A percentile compares a stretch with the other conserved stretches of the same genome.
Evolutionary conservation across 2,888 invertebrate genomes (phyloP).

Genomic region (Boloria euphrosyne): DNA sequence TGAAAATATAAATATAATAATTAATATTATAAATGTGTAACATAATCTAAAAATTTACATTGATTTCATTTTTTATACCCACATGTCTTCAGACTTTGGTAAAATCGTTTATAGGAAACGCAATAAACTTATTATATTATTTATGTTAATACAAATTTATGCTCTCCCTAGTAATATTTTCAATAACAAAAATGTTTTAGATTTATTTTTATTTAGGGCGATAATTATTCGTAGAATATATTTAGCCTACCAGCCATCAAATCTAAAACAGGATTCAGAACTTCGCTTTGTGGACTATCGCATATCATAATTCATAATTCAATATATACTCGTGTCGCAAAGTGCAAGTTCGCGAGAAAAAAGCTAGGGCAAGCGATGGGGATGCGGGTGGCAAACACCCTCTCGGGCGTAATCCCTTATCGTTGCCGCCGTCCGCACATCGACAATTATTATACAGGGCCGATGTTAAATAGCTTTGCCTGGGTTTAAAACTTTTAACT

Average conservation of each 20-base stretch:
- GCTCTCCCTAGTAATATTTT: no score
- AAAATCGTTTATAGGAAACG: no score
- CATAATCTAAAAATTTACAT: no score
- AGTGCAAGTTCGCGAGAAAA: conserved; percentile 74
- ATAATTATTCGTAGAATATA: no score
- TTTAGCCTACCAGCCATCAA: not conserved
- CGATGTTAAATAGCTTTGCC: conserved; percentile 52
- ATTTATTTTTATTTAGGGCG: no score
- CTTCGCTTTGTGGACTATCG: conserved; percentile 46
- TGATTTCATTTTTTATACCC: no score
- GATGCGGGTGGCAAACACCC: conserved; percentile 43
- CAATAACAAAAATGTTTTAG: no score
- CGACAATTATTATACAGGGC: conserved; percentile 74
- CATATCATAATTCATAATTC: conserved; percentile 76
- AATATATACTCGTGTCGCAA: conserved; percentile 67
- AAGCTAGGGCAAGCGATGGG: conserved; percentile 53
- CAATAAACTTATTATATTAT: no score
- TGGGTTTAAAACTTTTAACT: conserved; percentile 26
- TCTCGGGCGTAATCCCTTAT: conserved; percentile 68
- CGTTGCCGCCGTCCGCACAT: conserved; percentile 70
- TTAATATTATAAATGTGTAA: no score
- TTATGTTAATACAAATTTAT: no score
- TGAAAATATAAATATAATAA: no score
- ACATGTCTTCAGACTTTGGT: no score
- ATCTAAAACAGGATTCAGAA: conserved; percentile 10